A percentile compares a stretch with the other conserved stretches of the same genome.
These are phyloP conservation scores for Actinia tenebrosa DNA, from an alignment of 64 coral and sea anemone species.

Conservation along the genomic window DNA sequence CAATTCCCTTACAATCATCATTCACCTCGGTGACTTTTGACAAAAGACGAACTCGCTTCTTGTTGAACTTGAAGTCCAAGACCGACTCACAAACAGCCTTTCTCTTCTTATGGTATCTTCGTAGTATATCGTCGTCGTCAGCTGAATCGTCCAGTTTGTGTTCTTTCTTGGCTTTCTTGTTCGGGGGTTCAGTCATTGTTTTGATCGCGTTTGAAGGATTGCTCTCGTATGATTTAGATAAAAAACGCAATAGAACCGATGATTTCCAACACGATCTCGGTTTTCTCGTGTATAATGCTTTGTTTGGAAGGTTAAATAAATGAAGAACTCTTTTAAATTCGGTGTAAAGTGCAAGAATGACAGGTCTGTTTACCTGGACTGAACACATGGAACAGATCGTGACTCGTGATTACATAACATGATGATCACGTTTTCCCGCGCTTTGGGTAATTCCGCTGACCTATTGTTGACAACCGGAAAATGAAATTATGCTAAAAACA, in stretches of 20 bases:
- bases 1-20: conserved; percentile 44
- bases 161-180: conserved; percentile 35
- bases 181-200: conserved; percentile 28
- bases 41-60: conserved; percentile 56
- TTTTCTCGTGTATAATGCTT: background rate
- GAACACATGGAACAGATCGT: background rate
- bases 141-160: background rate
- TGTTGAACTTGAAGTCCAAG: conserved; percentile 53
- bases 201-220: background rate
- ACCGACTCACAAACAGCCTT: conserved; percentile 37
- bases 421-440: background rate
- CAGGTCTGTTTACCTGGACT: background rate
- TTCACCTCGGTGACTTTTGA: conserved; percentile 29
- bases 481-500: no score
- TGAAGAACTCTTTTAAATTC: background rate
- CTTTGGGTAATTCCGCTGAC: background rate
- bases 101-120: conserved; percentile 18
- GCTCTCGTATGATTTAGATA: background rate
- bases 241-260: background rate
- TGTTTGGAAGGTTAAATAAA: background rate
- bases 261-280: background rate
- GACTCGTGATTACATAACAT: background rate
- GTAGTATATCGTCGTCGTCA: background rate
- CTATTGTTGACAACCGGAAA: background rate
- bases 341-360: background rate